Conservation (phyloP, 1,140 invertebrate species). For the Hyphantria cunea region DNA sequence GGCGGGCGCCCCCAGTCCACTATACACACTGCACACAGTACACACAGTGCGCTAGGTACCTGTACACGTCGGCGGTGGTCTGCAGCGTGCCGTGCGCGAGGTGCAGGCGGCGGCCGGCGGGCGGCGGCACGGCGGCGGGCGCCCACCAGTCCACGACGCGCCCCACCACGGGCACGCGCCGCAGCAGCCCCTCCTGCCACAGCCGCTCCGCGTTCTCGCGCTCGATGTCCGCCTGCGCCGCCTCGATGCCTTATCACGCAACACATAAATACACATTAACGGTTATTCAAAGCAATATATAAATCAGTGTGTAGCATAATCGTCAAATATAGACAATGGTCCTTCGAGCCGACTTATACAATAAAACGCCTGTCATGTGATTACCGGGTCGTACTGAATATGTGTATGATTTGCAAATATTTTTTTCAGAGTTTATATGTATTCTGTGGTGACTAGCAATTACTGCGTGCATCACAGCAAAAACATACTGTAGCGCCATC, state of each 20-base stretch:
- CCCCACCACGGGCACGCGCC: slow-evolving; percentile 96
- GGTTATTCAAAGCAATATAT: neutral
- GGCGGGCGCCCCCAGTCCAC: no score
- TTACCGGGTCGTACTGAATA: no score
- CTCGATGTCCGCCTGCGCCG: slow-evolving; percentile 94
- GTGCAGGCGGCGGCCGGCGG: slow-evolving; percentile 94
- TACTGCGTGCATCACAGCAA: no score
- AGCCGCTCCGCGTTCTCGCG: slow-evolving; percentile 94
- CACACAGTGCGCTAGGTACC: slow-evolving; percentile 48
- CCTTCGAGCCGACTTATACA: no score
- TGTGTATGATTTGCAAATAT: no score
- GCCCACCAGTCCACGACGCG: slow-evolving; percentile 95
- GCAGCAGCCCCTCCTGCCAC: slow-evolving; percentile 96
- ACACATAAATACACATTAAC: neutral
- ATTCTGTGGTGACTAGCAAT: no score
- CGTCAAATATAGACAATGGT: no score
- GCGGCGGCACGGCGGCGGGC: slow-evolving; percentile 86
- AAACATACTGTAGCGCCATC: no score
- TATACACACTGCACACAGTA: no score
- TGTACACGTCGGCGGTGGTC: slow-evolving; percentile 95
- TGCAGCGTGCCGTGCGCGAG: slow-evolving; percentile 92
- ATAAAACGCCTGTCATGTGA: no score
- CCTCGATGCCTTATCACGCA: slow-evolving; percentile 93
- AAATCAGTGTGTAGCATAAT: no score
- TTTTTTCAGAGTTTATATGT: no score